phyloP scores from a whole-genome alignment of 2,797 vertebrate genomes.

The Aselliscus stoliczkanus region DNA sequence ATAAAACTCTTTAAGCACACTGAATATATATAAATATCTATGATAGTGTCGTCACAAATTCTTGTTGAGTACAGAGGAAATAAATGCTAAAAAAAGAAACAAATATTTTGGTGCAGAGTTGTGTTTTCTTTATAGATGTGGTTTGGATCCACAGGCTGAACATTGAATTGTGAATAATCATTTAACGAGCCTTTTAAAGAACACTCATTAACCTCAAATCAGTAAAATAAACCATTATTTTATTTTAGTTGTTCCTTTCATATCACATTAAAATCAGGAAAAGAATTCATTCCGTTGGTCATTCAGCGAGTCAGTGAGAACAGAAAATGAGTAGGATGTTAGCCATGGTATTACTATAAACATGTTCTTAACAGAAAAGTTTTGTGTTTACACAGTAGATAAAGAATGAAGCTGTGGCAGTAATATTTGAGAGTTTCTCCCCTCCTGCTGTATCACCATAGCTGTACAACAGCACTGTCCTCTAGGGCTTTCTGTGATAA shows the following conservation, averaged over 20 bases:
- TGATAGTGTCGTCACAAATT: slow-evolving; percentile 30
- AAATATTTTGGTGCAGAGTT: neutral
- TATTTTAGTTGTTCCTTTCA: neutral
- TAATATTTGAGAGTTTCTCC: neutral
- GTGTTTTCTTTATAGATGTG: neutral
- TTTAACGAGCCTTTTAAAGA: neutral
- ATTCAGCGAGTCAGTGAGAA: neutral
- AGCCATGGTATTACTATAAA: neutral
- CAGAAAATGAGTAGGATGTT: neutral
- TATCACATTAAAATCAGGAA: neutral
- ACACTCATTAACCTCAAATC: neutral
- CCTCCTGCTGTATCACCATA: neutral
- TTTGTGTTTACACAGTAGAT: neutral
- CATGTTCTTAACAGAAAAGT: neutral
- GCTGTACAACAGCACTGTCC: rapidly evolving
- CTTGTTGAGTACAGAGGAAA: neutral
- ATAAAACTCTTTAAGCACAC: slow-evolving; percentile 52
- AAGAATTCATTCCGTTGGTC: neutral
- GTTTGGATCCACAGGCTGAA: neutral
- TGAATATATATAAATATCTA: slow-evolving; percentile 63
- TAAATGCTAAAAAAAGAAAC: neutral
- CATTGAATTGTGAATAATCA: neutral
- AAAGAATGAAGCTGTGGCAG: neutral
- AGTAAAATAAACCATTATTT: neutral
- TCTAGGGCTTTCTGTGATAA: neutral